Base-by-base conservation (phyloP, 2,113 vertebrate genomes). In the Marmota monax region DNA sequence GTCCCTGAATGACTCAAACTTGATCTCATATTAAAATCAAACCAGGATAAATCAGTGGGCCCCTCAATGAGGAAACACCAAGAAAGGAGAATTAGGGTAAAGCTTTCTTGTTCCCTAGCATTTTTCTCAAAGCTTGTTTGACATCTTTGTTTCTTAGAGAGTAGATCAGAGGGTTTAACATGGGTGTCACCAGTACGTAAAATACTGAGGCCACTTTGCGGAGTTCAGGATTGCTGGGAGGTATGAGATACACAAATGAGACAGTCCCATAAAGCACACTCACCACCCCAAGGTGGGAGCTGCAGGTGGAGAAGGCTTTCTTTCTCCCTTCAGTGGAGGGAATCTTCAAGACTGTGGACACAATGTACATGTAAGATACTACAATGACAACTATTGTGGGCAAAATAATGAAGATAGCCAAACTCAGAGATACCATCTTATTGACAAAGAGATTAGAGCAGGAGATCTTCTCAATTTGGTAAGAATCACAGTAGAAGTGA, bases 121-220 rank as follows among this genome's bases (percentile, higher is more conserved):
- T 37, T 90, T 84, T 96, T 92, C 42, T 94, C 83, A 98, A 13
- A 16, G 94, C 95, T 42, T 97, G 94, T 85, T 97, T 98, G 72
- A 98, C 94, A 83, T 97, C 93, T 23, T 97, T 95, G 34, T 97
- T 97, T 90, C 93, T 94, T 76, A 97, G 63, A 83, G 90, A 97
- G n/a, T 94, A 97, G 51, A 98, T 97, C 58, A 98, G 70, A 76
- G 95, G 86, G n/a, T 97, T 98, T 56, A 97, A 27, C 97, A 97
- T 93, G 23, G 92, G 95, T 45, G 91, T 98, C 70, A 97, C 85
- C 74, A 97, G 79, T 70, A 95, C 83, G 29, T 97, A 98, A 84
- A 96, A 98, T 6, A 97, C 67, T 5, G 91, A 97, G 42, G 92
- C 84, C 16, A 93, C 86, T 94, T 98, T 92, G 20, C 77, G 67